phyloP scores from a whole-genome alignment of 2,113 vertebrate genomes.

The Megaceryle torquata region DNA sequence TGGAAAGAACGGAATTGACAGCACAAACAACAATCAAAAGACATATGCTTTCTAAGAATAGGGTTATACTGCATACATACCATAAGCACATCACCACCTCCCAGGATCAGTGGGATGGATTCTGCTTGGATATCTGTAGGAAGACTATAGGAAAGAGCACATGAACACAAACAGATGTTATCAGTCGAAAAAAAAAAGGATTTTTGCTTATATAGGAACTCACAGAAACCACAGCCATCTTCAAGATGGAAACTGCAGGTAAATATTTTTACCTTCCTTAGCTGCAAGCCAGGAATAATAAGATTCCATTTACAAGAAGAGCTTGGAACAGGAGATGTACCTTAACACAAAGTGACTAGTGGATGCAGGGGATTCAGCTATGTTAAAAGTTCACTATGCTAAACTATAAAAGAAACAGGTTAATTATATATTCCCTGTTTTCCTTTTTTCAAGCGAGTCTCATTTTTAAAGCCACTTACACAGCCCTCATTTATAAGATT shows the following conservation, averaged over 20 bases:
- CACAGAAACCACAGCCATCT: background rate
- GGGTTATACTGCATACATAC: slow-evolving; percentile 74
- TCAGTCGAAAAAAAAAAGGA: background rate
- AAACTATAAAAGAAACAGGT: background rate
- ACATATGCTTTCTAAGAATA: background rate
- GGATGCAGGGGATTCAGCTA: background rate
- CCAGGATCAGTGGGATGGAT: slow-evolving; percentile 93
- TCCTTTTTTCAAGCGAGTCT: background rate
- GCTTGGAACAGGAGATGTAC: background rate
- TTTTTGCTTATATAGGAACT: background rate
- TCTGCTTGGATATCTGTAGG: slow-evolving; percentile 98
- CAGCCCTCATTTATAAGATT: background rate
- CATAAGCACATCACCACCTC: slow-evolving; percentile 98
- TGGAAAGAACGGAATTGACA: background rate
- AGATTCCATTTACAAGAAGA: background rate
- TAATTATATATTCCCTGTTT: background rate
- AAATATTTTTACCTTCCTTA: too few relatives aligned
- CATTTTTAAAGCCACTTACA: background rate
- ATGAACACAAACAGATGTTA: background rate
- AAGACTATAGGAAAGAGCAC: slow-evolving; percentile 73
- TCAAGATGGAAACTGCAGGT: background rate
- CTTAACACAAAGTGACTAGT: background rate
- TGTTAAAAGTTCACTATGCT: background rate
- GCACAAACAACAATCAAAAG: background rate
- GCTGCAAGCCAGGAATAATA: too few relatives aligned